A percentile compares a stretch with the other conserved stretches of the same genome.
These are phyloP conservation scores for Gnathonemus longibarbis DNA, from an alignment of 2,113 vertebrate genomes.

Conservation along the genomic window DNA sequence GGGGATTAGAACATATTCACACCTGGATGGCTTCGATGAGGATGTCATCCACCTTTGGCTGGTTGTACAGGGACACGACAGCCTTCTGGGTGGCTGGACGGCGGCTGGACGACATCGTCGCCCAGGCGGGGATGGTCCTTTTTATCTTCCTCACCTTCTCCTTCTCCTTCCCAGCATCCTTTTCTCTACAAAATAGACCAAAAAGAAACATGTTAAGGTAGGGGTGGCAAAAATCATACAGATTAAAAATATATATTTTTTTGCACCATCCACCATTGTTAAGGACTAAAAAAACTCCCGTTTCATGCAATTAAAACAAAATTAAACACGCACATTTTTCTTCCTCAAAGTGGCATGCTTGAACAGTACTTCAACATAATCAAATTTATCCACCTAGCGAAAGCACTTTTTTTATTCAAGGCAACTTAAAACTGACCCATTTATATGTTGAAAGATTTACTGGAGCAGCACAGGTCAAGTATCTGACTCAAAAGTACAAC, in stretches of 20 bases:
- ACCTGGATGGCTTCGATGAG: conserved; percentile 88
- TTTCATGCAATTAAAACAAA: neutral
- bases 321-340: neutral
- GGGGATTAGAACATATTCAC: conserved; percentile 8
- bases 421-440: neutral
- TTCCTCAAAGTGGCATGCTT: neutral
- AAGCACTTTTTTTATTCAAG: neutral
- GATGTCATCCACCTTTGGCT: conserved; percentile 86
- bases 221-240: neutral
- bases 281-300: neutral
- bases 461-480: neutral
- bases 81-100: conserved; percentile 76
- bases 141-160: conserved; percentile 92
- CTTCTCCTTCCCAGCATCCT: conserved; percentile 68
- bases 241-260: neutral
- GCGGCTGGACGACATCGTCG: conserved; percentile 79
- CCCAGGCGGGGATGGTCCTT: conserved; percentile 90
- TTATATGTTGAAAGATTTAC: neutral
- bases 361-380: neutral
- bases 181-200: conserved; percentile 62
- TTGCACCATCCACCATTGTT: neutral
- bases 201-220: conserved; percentile 28
- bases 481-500: neutral
- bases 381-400: neutral
- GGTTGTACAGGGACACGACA: conserved; percentile 71